These are phyloP conservation scores for Lasioglossum morio DNA, from an alignment of 2,888 invertebrate species.

Conservation along the genomic window DNA sequence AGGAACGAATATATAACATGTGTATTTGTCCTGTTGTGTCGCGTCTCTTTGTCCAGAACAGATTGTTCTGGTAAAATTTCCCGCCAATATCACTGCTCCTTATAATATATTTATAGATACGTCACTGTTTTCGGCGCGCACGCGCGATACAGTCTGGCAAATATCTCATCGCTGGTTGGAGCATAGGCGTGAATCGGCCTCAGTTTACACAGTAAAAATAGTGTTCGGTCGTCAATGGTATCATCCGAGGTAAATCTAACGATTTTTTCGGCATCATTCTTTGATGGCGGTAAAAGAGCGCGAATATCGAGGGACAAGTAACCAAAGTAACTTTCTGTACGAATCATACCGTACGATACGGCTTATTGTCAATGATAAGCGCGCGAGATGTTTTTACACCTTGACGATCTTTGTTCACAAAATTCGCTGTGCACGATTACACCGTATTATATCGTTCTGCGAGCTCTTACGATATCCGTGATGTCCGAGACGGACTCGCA, in stretches of 20 bases:
- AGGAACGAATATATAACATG: no score
- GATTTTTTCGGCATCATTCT: constrained; percentile 75
- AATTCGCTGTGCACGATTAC: constrained; percentile 38
- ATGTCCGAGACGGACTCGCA: not conserved
- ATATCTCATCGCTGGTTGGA: not conserved
- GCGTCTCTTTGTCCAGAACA: no score
- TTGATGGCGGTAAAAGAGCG: constrained; percentile 37
- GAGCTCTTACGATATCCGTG: not conserved
- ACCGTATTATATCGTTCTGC: constrained; percentile 23
- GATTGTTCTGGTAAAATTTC: no score
- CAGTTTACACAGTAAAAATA: constrained; percentile 69
- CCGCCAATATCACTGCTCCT: no score
- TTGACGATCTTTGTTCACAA: constrained; percentile 21
- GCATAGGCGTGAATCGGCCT: constrained; percentile 65
- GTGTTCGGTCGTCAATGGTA: constrained; percentile 57
- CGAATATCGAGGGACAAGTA: constrained; percentile 45
- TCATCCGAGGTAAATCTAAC: constrained; percentile 80
- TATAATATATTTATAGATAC: no score
- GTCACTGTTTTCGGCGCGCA: not conserved
- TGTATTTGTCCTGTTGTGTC: no score
- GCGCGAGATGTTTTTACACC: constrained; percentile 35
- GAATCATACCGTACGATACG: constrained; percentile 53
- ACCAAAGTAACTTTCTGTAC: not conserved
- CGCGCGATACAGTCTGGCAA: constrained; percentile 11
- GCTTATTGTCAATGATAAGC: constrained; percentile 58